Conservation (phyloP, 2,888 invertebrate species). For the Liposcelis brunnea region DNA sequence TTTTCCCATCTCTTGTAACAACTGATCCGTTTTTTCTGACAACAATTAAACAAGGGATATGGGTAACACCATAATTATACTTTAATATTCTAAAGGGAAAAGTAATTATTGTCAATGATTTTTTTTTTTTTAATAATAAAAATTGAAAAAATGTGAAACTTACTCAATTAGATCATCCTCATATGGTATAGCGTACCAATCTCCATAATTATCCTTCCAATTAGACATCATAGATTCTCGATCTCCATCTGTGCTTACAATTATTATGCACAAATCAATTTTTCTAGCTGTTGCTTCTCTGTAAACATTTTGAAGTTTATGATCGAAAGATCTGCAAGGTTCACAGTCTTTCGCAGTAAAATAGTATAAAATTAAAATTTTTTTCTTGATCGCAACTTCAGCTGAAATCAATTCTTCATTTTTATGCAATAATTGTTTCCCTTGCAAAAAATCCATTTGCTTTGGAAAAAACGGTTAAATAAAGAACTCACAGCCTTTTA, state of each 20-base stretch:
- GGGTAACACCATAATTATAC: constrained; percentile 1
- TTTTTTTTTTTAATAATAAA: no score
- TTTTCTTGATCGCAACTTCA: constrained; percentile 2
- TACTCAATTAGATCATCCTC: constrained; percentile 4
- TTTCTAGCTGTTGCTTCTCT: background rate
- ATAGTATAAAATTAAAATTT: constrained; percentile 6
- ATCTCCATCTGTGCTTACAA: background rate
- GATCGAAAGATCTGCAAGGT: background rate
- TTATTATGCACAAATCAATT: background rate
- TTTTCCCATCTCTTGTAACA: constrained; percentile 1
- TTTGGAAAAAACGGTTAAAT: background rate
- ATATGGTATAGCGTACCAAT: constrained; percentile 4
- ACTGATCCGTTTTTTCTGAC: constrained; percentile 1
- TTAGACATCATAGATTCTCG: constrained; percentile 6
- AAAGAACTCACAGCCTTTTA: no score
- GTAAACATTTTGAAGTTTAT: constrained; percentile 8
- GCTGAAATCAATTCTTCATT: background rate
- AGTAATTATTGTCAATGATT: background rate
- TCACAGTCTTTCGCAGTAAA: constrained; percentile 5
- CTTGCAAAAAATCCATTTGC: constrained; percentile 6
- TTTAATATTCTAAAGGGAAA: constrained; percentile 1
- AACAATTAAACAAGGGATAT: constrained; percentile 5
- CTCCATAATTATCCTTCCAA: background rate
- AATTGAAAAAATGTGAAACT: no score
- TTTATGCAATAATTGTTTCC: constrained; percentile 1